Percentiles rank a stretch among this genome's conserved stretches.
Conservation (phyloP, 1,140 invertebrate genomes). For the Bicyclus anynana region DNA sequence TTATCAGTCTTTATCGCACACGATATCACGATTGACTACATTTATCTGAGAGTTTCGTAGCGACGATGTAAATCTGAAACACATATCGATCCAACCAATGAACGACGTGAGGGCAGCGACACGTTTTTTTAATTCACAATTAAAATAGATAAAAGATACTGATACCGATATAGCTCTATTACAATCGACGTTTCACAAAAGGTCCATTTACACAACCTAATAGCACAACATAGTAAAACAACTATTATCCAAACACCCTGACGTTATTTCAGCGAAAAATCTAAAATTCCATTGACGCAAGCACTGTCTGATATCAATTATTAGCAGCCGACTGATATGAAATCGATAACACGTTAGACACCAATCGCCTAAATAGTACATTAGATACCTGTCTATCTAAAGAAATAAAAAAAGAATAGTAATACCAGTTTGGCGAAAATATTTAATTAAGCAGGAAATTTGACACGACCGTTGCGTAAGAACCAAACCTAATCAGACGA, state of each 20-base stretch:
- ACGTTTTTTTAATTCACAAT: background rate
- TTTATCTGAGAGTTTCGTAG: conserved; percentile 23
- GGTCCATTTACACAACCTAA: background rate
- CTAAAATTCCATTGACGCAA: conserved; percentile 40
- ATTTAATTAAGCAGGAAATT: conserved; percentile 2
- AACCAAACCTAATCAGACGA: background rate
- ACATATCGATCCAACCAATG: conserved; percentile 12
- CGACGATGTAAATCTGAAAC: conserved; percentile 27
- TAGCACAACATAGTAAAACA: background rate
- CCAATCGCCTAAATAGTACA: background rate
- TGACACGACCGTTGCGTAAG: background rate
- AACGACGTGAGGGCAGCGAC: conserved; percentile 1
- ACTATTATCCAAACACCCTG: conserved; percentile 5
- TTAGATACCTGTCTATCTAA: no score
- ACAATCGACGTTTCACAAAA: background rate
- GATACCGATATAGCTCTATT: background rate
- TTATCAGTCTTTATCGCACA: conserved; percentile 21
- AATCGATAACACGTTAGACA: conserved; percentile 17
- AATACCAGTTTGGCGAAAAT: background rate
- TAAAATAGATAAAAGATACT: conserved; percentile 1
- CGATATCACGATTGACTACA: conserved; percentile 21
- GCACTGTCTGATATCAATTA: conserved; percentile 5
- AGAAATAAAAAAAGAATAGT: background rate
- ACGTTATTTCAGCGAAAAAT: conserved; percentile 30
- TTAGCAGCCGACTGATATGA: conserved; percentile 12